These are phyloP conservation scores for Digitonthophagus gazella DNA, from an alignment of 2,888 invertebrate genomes.

Conservation along the genomic window DNA sequence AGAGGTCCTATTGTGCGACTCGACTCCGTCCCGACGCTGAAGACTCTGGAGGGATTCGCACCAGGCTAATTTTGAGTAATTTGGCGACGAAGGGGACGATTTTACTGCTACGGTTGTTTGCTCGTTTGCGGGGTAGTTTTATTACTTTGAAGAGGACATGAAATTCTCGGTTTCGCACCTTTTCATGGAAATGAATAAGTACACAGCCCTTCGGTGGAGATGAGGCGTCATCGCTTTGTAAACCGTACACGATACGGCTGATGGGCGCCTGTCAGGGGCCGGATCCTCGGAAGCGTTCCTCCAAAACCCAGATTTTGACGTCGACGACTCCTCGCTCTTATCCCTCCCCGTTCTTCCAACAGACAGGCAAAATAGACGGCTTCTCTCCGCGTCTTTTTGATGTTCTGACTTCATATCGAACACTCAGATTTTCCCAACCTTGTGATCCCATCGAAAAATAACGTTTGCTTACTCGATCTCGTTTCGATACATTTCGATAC, in stretches of 20 bases:
- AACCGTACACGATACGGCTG: not conserved
- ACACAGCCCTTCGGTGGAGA: too few relatives aligned
- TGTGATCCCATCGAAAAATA: not conserved
- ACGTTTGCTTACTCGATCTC: not conserved
- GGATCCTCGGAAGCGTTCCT: not conserved
- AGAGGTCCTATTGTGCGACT: slow-evolving; percentile 33
- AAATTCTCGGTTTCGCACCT: not conserved
- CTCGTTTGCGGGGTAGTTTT: not conserved
- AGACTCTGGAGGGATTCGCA: not conserved
- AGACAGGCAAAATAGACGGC: not conserved
- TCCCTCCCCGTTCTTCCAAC: not conserved
- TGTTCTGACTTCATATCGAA: not conserved
- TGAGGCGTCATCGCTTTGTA: not conserved
- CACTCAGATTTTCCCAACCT: not conserved
- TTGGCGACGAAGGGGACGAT: not conserved
- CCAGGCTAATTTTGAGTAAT: not conserved
- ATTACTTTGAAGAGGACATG: not conserved
- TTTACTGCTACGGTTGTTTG: not conserved
- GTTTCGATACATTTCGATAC: not conserved
- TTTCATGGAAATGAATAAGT: not conserved
- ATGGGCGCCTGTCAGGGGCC: not conserved
- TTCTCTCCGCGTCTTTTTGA: not conserved
- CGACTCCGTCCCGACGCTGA: slow-evolving; percentile 17
- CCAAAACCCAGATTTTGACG: not conserved
- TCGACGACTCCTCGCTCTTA: not conserved